Percentiles rank a stretch among this genome's conserved stretches.
phyloP scores from a whole-genome alignment of 2,888 invertebrate genomes.

The Unio pictorum region DNA sequence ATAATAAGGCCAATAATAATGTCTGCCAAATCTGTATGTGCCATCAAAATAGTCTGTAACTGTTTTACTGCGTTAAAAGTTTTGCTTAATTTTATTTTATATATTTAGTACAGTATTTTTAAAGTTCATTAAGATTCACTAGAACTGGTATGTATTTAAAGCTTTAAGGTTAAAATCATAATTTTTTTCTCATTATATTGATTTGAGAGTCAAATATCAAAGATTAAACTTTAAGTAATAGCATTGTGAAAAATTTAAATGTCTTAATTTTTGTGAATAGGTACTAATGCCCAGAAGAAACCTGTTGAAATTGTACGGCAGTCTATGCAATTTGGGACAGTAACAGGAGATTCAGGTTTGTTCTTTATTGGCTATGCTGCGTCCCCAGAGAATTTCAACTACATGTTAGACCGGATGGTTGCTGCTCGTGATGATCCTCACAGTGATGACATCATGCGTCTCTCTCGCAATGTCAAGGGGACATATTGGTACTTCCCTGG shows the following conservation, averaged over 20 bases:
- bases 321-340: constrained; percentile 69
- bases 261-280: constrained; percentile 37
- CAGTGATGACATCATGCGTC: constrained; percentile 68
- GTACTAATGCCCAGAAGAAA: constrained; percentile 60
- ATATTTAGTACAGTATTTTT: too few species aligned
- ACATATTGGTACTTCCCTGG: constrained; percentile 72
- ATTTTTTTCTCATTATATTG: too few species aligned
- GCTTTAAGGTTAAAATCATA: too few species aligned
- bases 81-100: too few species aligned
- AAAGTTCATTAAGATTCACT: too few species aligned
- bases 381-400: constrained; percentile 66
- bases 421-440: constrained; percentile 66
- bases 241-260: not conserved
- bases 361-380: constrained; percentile 71
- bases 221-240: not conserved
- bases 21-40: too few species aligned
- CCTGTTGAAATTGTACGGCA: constrained; percentile 70
- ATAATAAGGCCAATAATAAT: too few species aligned
- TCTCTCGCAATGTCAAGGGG: constrained; percentile 64
- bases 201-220: too few species aligned
- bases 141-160: too few species aligned
- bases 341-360: constrained; percentile 64
- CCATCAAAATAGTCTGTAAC: too few species aligned
- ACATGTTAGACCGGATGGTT: constrained; percentile 71
- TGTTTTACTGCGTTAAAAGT: too few species aligned